Evolutionary conservation across 1,140 invertebrate species (phyloP).

Genomic region (Heterodera schachtii): DNA sequence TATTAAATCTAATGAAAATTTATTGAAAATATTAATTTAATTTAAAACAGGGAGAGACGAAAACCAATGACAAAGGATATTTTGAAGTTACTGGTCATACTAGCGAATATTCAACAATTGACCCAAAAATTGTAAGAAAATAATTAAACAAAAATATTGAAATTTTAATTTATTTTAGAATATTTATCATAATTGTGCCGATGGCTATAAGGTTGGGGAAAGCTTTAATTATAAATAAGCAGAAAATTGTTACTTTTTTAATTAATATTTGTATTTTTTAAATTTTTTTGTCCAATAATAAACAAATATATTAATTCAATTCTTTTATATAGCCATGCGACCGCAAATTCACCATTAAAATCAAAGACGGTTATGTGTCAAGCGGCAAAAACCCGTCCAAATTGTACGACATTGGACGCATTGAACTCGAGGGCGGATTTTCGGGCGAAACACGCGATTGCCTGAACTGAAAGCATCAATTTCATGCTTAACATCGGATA

Average conservation of each 20-base stretch:
- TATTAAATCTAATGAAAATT: too few species aligned
- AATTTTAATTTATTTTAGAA: slow-evolving; percentile 33
- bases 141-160: background rate
- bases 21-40: background rate
- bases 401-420: slow-evolving; percentile 55
- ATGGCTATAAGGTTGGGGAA: slow-evolving; percentile 41
- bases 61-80: slow-evolving; percentile 48
- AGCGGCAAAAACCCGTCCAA: slow-evolving; percentile 46
- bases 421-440: slow-evolving; percentile 59
- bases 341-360: slow-evolving; percentile 55
- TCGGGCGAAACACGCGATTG: slow-evolving; percentile 58
- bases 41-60: slow-evolving; percentile 9
- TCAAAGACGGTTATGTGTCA: slow-evolving; percentile 61
- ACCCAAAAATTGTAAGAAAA: slow-evolving; percentile 53
- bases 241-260: too few species aligned
- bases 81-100: slow-evolving; percentile 56
- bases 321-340: slow-evolving; percentile 53
- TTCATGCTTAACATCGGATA: too few species aligned
- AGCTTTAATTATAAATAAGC: background rate
- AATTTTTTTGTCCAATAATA: too few species aligned
- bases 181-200: slow-evolving; percentile 60
- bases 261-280: background rate
- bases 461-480: slow-evolving; percentile 38
- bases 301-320: too few species aligned
- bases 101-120: slow-evolving; percentile 58